Conservation (phyloP, 2,888 invertebrate species). For the Rhingia rostrata region DNA sequence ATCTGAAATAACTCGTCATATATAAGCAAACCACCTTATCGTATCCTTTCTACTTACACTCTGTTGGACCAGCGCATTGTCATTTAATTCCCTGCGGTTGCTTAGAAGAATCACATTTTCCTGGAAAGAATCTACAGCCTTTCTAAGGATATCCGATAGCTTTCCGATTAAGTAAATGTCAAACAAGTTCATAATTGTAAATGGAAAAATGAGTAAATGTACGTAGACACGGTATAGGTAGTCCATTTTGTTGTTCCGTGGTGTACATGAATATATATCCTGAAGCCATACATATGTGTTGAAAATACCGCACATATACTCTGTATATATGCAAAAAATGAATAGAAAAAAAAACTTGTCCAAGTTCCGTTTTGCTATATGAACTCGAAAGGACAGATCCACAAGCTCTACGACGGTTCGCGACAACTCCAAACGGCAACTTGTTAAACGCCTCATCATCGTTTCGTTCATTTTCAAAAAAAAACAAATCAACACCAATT, state of each 20-base stretch:
- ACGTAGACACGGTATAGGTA: neutral
- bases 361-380: neutral
- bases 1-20: neutral
- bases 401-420: neutral
- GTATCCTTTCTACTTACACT: neutral
- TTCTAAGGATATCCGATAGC: neutral
- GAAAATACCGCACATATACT: neutral
- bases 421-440: neutral
- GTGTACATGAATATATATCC: neutral
- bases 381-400: neutral
- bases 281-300: no score
- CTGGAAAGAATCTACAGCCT: neutral
- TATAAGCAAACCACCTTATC: neutral
- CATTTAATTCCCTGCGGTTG: neutral
- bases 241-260: no score
- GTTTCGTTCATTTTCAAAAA: constrained; percentile 1
- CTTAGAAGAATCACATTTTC: neutral
- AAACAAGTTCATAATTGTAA: neutral
- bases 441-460: neutral
- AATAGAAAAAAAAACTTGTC: constrained; percentile 6
- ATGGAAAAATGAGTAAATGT: neutral
- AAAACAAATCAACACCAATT: neutral
- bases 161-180: neutral
- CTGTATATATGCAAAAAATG: neutral
- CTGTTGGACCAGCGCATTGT: neutral